These are phyloP conservation scores for Brenthis hecate DNA, from an alignment of 2,888 invertebrate species.

Conservation along the genomic window DNA sequence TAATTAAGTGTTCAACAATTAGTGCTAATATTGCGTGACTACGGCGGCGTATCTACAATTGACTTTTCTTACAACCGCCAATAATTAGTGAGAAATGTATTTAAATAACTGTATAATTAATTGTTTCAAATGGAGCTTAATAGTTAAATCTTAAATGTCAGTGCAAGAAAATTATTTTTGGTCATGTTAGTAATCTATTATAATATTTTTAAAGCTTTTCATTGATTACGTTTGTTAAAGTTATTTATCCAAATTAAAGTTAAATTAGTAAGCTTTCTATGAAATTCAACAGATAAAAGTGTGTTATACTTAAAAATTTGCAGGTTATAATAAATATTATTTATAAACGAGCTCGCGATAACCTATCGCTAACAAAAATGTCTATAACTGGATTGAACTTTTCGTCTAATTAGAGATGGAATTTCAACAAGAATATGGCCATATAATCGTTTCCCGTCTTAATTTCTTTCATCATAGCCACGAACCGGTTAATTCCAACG, in stretches of 20 bases:
- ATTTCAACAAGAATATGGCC: constrained; percentile 12
- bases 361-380: not conserved
- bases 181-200: too few relatives aligned
- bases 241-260: too few relatives aligned
- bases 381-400: not conserved
- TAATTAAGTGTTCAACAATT: constrained; percentile 28
- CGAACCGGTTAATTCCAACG: constrained; percentile 36
- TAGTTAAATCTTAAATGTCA: not conserved
- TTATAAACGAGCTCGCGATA: too few relatives aligned
- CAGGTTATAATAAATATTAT: too few relatives aligned
- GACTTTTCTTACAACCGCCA: constrained; percentile 22
- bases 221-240: too few relatives aligned
- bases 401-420: not conserved
- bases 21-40: constrained; percentile 29
- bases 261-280: too few relatives aligned
- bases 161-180: too few relatives aligned
- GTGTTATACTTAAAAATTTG: too few relatives aligned
- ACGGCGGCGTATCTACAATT: constrained; percentile 19
- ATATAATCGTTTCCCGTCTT: constrained; percentile 19
- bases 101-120: constrained; percentile 4
- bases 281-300: too few relatives aligned
- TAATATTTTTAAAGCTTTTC: too few relatives aligned
- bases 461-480: constrained; percentile 22
- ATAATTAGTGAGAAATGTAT: constrained; percentile 14
- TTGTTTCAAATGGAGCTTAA: not conserved